These are phyloP conservation scores for Zaprionus taronus DNA, from an alignment of 1,140 invertebrate genomes.

Conservation along the genomic window DNA sequence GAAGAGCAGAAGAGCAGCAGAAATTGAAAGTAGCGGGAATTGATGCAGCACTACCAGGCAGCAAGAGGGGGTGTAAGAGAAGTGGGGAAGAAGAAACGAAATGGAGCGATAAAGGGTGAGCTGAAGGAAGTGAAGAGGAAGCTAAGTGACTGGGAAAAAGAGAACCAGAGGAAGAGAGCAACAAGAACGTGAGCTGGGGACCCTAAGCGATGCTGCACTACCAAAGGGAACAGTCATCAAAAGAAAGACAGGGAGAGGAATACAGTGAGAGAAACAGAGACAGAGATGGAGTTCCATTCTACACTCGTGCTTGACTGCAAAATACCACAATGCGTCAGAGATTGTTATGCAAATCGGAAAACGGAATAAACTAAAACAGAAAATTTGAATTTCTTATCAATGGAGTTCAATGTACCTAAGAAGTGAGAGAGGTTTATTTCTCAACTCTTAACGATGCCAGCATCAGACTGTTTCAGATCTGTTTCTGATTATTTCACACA, in stretches of 20 bases:
- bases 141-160: not conserved
- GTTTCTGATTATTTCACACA: conserved; percentile 1
- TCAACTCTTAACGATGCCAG: no score
- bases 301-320: conserved; percentile 24
- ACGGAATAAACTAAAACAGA: conserved; percentile 4
- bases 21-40: conserved; percentile 49
- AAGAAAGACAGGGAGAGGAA: not conserved
- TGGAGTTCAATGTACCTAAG: conserved; percentile 24
- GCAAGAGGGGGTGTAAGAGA: not conserved
- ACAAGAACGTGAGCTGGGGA: conserved; percentile 2
- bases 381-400: conserved; percentile 34
- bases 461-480: not conserved
- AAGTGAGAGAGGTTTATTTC: not conserved
- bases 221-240: not conserved
- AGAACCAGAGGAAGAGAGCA: not conserved
- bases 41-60: conserved; percentile 27
- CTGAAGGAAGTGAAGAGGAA: not conserved
- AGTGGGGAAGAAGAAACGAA: not conserved
- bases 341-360: conserved; percentile 25
- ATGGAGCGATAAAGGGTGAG: not conserved
- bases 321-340: conserved; percentile 21
- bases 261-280: not conserved
- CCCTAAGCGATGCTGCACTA: conserved; percentile 33
- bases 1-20: conserved; percentile 12
- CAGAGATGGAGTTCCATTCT: not conserved